Percentiles rank a stretch among this genome's conserved stretches.
These are phyloP conservation scores for Mirounga angustirostris DNA, from an alignment of 2,113 vertebrate genomes.

Conservation along the genomic window DNA sequence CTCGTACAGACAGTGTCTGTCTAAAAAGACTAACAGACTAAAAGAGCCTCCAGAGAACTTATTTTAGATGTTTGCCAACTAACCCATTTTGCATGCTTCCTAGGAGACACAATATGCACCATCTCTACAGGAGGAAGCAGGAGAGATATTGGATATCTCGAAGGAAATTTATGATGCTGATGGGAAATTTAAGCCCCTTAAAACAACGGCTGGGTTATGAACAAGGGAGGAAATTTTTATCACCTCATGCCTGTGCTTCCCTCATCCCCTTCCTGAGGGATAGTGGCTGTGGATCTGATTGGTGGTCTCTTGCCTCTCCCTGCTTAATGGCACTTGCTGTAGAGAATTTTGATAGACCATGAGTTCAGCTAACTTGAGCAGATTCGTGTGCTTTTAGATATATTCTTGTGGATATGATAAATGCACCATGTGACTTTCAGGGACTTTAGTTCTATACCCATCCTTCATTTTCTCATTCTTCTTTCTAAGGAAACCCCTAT, in stretches of 20 bases:
- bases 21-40: neutral
- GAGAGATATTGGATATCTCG: neutral
- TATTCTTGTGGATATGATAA: neutral
- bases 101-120: neutral
- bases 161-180: conserved; percentile 4
- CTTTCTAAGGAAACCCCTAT: neutral
- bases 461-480: neutral
- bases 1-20: neutral
- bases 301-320: neutral
- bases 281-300: neutral
- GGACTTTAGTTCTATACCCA: neutral
- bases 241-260: neutral
- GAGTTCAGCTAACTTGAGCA: neutral
- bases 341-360: neutral
- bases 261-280: neutral
- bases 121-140: neutral
- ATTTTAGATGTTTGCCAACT: conserved; percentile 44
- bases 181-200: neutral
- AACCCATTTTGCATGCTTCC: conserved; percentile 60
- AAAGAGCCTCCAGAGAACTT: conserved; percentile 52
- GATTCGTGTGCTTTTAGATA: neutral
- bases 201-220: neutral
- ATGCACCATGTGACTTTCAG: rapidly evolving
- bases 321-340: neutral
- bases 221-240: neutral